phyloP scores from a whole-genome alignment of 2,113 vertebrate genomes.

The Oryzias javanicus region DNA sequence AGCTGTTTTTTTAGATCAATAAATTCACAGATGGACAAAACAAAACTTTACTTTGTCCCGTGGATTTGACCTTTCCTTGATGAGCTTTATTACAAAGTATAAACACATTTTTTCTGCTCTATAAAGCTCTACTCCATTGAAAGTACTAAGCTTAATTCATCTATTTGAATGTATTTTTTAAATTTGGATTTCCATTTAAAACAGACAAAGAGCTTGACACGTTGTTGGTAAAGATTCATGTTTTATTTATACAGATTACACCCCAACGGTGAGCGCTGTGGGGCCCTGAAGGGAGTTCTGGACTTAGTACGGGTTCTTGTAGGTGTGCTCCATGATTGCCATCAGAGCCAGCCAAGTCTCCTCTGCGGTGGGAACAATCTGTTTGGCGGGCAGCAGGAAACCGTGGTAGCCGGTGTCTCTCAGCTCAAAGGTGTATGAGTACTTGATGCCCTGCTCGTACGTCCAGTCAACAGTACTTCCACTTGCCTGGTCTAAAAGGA shows the following conservation, averaged over 20 bases:
- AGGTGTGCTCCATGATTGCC: conserved; percentile 83
- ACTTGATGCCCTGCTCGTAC: conserved; percentile 89
- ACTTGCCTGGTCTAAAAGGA: conserved; percentile 83
- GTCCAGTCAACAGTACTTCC: conserved; percentile 89
- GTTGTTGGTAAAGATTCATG: background rate
- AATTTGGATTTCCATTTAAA: too few species aligned
- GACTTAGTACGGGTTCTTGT: conserved; percentile 77
- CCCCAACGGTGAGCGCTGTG: background rate
- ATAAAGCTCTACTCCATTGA: too few species aligned
- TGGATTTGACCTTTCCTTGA: too few species aligned
- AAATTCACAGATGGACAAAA: too few species aligned
- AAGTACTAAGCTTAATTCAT: too few species aligned
- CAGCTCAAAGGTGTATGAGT: conserved; percentile 93
- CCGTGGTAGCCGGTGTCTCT: conserved; percentile 87
- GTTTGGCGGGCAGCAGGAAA: conserved; percentile 86
- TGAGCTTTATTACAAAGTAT: too few species aligned
- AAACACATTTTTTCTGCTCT: too few species aligned
- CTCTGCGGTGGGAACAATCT: conserved; percentile 87
- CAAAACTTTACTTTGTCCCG: too few species aligned
- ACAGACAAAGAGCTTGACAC: too few species aligned
- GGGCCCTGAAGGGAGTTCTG: background rate
- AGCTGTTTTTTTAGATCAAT: too few species aligned
- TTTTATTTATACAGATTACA: background rate
- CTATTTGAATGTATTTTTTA: too few species aligned
- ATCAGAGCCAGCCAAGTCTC: conserved; percentile 90